Conservation (phyloP, 2,113 vertebrate genomes). For the Sus scrofa region DNA sequence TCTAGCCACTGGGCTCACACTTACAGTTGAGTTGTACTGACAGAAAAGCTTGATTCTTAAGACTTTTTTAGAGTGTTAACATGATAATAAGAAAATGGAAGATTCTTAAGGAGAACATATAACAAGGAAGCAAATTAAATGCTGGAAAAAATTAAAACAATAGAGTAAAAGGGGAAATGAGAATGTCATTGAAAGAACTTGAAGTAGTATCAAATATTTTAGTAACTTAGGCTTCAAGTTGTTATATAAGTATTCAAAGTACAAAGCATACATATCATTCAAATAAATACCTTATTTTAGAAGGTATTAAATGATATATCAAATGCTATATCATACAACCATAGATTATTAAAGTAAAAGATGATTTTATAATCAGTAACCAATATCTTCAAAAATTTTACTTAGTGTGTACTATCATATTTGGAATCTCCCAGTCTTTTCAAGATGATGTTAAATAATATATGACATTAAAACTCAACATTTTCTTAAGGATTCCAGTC, state of each 20-base stretch:
- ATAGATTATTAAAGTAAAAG: background rate
- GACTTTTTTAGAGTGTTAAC: background rate
- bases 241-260: background rate
- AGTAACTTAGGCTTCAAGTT: background rate
- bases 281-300: background rate
- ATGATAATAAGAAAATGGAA: background rate
- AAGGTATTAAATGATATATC: background rate
- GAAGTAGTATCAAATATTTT: background rate
- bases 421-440: background rate
- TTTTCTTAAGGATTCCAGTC: background rate
- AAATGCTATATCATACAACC: background rate
- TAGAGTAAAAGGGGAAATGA: background rate
- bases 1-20: background rate
- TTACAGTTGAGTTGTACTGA: background rate
- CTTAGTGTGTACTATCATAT: background rate
- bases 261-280: background rate
- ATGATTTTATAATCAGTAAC: background rate
- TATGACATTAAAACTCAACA: background rate
- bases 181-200: background rate
- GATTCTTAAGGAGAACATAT: background rate
- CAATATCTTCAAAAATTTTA: background rate
- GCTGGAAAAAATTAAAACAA: background rate
- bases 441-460: background rate
- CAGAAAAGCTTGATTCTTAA: background rate
- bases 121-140: background rate